Evolutionary conservation across 2,888 invertebrate species (phyloP).

Genomic region (Drosophila affinis): DNA sequence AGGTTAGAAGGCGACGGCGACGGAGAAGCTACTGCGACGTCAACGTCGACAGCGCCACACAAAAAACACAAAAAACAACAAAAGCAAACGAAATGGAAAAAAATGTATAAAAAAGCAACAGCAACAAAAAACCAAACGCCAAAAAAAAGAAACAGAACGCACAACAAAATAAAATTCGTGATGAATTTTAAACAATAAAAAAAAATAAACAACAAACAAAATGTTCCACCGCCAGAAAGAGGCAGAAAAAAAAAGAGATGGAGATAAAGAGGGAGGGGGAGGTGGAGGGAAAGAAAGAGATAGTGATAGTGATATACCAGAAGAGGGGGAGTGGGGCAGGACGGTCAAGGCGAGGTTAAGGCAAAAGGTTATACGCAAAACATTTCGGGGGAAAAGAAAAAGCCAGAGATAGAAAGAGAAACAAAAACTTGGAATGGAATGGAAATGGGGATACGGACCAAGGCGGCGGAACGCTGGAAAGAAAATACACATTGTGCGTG

Average conservation of each 20-base stretch:
- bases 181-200: slow-evolving; percentile 73
- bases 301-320: not conserved
- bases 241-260: not conserved
- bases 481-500: not conserved
- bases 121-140: slow-evolving; percentile 17
- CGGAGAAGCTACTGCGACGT: slow-evolving; percentile 39
- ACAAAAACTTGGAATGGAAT: not conserved
- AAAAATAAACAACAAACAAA: slow-evolving; percentile 62
- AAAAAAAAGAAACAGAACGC: slow-evolving; percentile 47
- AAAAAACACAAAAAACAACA: slow-evolving; percentile 27
- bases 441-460: not conserved
- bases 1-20: slow-evolving; percentile 57
- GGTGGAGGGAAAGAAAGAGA: not conserved
- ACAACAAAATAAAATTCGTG: slow-evolving; percentile 73
- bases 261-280: slow-evolving; percentile 5
- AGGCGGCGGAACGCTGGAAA: not conserved
- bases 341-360: slow-evolving; percentile 23
- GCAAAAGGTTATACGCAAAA: slow-evolving; percentile 34
- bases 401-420: slow-evolving; percentile 5
- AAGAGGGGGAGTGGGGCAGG: not conserved
- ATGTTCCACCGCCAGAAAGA: slow-evolving; percentile 15
- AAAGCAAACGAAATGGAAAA: slow-evolving; percentile 37
- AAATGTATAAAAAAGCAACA: slow-evolving; percentile 28
- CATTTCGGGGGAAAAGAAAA: slow-evolving; percentile 13
- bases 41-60: slow-evolving; percentile 31